Evolutionary conservation across 2,113 vertebrate species (phyloP).

Genomic region (Phoenicopterus ruber): DNA sequence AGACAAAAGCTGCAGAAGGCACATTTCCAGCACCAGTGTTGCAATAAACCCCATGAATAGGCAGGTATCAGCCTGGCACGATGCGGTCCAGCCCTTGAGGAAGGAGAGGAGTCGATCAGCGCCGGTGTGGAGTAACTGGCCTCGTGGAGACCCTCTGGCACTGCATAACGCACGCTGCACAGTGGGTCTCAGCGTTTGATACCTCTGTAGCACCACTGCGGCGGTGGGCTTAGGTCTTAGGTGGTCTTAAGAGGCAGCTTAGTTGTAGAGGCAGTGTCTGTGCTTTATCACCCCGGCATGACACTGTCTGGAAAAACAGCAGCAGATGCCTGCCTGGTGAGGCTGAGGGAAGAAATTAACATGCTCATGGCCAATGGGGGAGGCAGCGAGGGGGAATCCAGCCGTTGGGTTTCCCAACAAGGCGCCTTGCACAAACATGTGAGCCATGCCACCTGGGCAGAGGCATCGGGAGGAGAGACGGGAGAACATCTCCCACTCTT

Average conservation of each 20-base stretch:
- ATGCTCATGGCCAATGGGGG: not conserved
- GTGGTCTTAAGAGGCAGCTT: not conserved
- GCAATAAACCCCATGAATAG: not conserved
- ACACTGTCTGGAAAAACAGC: not conserved
- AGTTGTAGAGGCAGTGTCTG: not conserved
- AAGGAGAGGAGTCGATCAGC: not conserved
- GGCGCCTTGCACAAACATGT: not conserved
- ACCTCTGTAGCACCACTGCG: not conserved
- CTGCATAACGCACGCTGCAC: fast-evolving
- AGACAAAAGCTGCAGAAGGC: not conserved
- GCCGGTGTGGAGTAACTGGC: not conserved
- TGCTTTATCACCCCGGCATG: not conserved
- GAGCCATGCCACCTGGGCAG: fast-evolving
- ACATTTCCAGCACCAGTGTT: not conserved
- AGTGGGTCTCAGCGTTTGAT: not conserved
- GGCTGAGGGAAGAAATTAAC: not conserved
- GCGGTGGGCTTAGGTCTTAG: not conserved
- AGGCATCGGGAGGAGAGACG: not conserved
- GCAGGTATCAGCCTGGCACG: not conserved
- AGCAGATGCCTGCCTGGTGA: not conserved
- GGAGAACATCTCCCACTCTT: not conserved
- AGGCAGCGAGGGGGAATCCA: not conserved
- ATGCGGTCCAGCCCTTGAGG: not conserved
- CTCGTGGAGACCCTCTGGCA: not conserved
- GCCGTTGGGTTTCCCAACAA: not conserved